These are phyloP conservation scores for Mesochorus sp. DNA, from an alignment of 2,888 invertebrate species.

Conservation along the genomic window DNA sequence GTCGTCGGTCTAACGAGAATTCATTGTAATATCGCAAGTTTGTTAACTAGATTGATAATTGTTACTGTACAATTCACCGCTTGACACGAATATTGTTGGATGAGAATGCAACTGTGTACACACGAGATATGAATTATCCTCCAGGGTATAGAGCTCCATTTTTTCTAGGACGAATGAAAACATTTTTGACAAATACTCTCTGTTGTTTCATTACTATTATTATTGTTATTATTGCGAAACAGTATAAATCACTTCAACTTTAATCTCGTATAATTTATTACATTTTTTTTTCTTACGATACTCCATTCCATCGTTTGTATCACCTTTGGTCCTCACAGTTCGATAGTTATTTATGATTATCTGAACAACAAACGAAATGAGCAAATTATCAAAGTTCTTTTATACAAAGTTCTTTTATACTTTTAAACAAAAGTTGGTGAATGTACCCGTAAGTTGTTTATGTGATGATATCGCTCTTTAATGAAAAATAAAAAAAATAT, in stretches of 20 bases:
- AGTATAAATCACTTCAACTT: conserved; percentile 6
- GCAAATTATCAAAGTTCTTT: no score
- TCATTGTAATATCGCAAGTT: neutral
- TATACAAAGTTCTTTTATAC: no score
- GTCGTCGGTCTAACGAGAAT: neutral
- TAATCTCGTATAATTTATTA: neutral
- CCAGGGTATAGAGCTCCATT: no score
- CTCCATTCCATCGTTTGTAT: no score
- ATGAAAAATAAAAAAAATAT: neutral
- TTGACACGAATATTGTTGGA: neutral
- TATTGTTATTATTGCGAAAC: neutral
- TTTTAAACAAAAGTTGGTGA: no score
- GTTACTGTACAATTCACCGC: neutral
- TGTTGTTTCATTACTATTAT: neutral
- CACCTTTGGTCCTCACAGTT: no score
- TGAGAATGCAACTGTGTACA: neutral
- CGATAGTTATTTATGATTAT: no score
- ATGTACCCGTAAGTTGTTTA: no score
- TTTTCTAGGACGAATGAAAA: no score
- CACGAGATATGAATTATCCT: neutral
- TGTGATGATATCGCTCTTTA: no score
- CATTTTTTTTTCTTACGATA: neutral
- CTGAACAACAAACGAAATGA: no score
- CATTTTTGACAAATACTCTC: neutral
- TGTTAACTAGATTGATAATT: conserved; percentile 18